phyloP scores from a whole-genome alignment of 2,888 invertebrate species.

The Apoda limacodes region DNA sequence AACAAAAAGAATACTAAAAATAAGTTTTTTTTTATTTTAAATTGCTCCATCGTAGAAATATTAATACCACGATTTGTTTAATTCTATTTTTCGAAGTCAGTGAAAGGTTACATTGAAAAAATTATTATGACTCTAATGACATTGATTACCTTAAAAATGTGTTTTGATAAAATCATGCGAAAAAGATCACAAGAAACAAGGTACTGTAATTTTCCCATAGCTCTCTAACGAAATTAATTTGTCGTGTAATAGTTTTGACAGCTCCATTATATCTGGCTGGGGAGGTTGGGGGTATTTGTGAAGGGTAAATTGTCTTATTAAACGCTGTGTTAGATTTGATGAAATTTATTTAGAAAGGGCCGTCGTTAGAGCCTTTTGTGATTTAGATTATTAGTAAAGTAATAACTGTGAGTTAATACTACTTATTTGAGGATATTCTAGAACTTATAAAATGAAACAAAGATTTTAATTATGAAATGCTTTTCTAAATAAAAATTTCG shows the following conservation, averaged over 20 bases:
- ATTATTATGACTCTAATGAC: slow-evolving; percentile 2
- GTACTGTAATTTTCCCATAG: not conserved
- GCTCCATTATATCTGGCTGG: slow-evolving; percentile 1
- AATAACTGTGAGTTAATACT: too few relatives aligned
- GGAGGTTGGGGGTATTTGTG: slow-evolving; percentile 5
- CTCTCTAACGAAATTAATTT: slow-evolving; percentile 1
- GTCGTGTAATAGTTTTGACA: slow-evolving; percentile 1
- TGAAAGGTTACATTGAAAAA: slow-evolving; percentile 1
- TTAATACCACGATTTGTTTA: too few relatives aligned
- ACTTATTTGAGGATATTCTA: too few relatives aligned
- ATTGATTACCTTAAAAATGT: slow-evolving; percentile 1
- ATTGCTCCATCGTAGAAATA: too few relatives aligned
- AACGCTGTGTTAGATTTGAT: slow-evolving; percentile 6
- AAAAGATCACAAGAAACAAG: too few relatives aligned
- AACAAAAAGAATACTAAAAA: not conserved
- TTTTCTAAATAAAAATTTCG: too few relatives aligned
- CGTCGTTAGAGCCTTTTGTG: slow-evolving; percentile 3
- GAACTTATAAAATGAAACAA: too few relatives aligned
- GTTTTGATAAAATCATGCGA: too few relatives aligned
- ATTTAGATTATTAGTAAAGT: too few relatives aligned
- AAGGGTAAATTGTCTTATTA: slow-evolving; percentile 9
- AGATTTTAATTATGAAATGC: too few relatives aligned
- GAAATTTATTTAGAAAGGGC: slow-evolving; percentile 6
- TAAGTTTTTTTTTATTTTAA: too few relatives aligned
- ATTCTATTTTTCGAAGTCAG: too few relatives aligned